These are phyloP conservation scores for Pteropus alecto DNA, from an alignment of 2,113 vertebrate species.

Conservation along the genomic window DNA sequence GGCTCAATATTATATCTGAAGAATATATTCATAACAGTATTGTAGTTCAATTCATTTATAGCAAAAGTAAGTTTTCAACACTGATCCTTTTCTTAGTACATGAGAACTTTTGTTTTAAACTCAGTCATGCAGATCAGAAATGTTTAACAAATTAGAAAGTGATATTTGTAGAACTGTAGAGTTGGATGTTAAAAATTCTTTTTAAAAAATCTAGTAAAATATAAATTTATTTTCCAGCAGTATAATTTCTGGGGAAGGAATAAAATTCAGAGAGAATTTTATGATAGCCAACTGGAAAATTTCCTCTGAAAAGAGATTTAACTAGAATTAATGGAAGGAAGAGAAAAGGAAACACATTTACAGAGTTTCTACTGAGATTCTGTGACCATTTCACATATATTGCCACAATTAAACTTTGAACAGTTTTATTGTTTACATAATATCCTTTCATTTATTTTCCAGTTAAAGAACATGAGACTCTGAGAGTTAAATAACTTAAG, in stretches of 20 bases:
- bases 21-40: background rate
- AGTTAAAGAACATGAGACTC: background rate
- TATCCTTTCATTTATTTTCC: background rate
- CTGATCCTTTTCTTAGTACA: background rate
- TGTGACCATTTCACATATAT: background rate
- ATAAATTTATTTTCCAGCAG: background rate
- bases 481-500: background rate
- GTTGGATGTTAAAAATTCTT: background rate
- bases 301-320: background rate
- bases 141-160: background rate
- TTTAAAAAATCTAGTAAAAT: background rate
- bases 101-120: background rate
- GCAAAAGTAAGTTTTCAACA: background rate
- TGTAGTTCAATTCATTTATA: background rate
- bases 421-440: background rate
- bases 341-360: background rate
- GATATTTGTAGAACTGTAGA: background rate
- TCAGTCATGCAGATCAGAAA: background rate
- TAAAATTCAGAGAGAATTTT: background rate
- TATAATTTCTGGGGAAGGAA: background rate
- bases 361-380: background rate
- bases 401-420: background rate
- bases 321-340: background rate
- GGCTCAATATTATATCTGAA: background rate
- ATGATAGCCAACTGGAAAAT: background rate